These are phyloP conservation scores for Euphydryas editha DNA, from an alignment of 2,888 invertebrate genomes.

Conservation along the genomic window DNA sequence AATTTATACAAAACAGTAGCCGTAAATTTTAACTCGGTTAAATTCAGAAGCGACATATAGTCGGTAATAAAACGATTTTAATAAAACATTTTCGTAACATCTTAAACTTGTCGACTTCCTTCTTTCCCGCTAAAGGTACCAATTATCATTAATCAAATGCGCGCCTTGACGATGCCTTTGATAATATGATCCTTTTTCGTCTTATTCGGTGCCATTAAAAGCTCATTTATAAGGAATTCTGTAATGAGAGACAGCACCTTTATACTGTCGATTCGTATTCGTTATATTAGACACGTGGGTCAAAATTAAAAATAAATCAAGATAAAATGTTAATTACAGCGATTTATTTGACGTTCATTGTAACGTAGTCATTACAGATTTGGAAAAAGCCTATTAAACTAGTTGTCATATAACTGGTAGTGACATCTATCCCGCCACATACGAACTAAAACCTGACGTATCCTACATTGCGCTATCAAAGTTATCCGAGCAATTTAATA, in stretches of 20 bases:
- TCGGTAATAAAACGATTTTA: neutral
- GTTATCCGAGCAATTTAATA: too few species aligned
- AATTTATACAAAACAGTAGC: too few species aligned
- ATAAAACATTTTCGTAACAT: neutral
- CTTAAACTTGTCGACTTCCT: neutral
- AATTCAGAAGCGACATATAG: neutral
- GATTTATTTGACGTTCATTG: too few species aligned
- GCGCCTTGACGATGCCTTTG: neutral
- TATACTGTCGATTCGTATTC: neutral
- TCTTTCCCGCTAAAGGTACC: neutral
- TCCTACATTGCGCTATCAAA: too few species aligned
- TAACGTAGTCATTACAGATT: too few species aligned
- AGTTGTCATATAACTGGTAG: too few species aligned
- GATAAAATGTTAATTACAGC: too few species aligned
- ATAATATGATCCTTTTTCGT: neutral
- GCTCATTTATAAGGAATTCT: neutral
- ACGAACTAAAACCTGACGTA: too few species aligned
- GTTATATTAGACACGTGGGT: neutral
- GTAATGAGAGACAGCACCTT: neutral
- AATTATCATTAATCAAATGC: neutral
- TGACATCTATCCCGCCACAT: too few species aligned
- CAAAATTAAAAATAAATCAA: too few species aligned
- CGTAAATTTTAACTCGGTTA: neutral
- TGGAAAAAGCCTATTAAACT: too few species aligned
- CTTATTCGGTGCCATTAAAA: conserved; percentile 1